These are phyloP conservation scores for Tachysurus vachellii DNA, from an alignment of 2,113 vertebrate species.

Conservation along the genomic window DNA sequence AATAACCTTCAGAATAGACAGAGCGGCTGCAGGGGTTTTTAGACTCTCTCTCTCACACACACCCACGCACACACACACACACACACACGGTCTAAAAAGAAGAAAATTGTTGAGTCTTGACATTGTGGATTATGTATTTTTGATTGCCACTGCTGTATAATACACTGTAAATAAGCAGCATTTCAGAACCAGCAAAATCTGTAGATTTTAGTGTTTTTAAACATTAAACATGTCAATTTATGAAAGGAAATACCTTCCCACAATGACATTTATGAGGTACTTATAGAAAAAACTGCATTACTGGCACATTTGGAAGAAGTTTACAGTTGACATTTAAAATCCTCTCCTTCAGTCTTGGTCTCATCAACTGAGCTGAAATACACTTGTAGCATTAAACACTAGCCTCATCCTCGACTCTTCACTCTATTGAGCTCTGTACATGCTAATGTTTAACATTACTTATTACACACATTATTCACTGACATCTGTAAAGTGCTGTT, in stretches of 20 bases:
- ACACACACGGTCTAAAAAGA: neutral
- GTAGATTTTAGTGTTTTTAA: neutral
- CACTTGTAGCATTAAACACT: neutral
- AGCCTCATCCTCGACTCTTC: neutral
- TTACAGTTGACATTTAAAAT: neutral
- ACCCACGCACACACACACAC: slow-evolving; percentile 1
- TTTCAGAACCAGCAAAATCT: neutral
- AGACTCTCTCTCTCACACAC: neutral
- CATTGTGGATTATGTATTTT: slow-evolving; percentile 3
- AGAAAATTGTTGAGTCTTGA: slow-evolving; percentile 16
- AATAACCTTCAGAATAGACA: slow-evolving; percentile 62
- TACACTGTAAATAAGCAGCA: neutral
- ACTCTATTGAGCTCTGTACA: neutral
- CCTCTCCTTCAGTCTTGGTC: neutral
- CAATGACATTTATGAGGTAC: neutral
- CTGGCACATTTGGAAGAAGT: neutral
- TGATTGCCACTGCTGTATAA: neutral
- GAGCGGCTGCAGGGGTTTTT: slow-evolving; percentile 40
- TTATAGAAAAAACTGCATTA: neutral
- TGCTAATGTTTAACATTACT: neutral
- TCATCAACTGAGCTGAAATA: neutral
- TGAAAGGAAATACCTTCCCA: neutral
- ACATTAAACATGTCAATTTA: neutral
- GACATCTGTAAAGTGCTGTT: neutral
- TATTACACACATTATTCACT: neutral